phyloP scores from a whole-genome alignment of 2,113 vertebrate species.

The Tricholaema leucomelas region DNA sequence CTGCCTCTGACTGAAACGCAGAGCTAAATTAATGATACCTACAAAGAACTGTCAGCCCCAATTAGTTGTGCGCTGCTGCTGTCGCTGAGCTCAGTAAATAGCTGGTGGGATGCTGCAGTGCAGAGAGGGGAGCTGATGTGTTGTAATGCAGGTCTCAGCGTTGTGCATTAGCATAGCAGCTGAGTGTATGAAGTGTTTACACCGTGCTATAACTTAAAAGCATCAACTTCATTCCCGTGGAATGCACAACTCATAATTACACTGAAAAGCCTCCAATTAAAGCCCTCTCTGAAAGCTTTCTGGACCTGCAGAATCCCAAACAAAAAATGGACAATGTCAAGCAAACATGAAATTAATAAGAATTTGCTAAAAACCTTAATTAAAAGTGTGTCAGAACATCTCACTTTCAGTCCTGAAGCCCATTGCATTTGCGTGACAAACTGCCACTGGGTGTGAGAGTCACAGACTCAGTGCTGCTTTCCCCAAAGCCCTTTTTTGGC shows the following conservation, averaged over 20 bases:
- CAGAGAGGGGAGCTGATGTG: neutral
- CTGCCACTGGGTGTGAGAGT: neutral
- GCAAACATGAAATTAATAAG: constrained; percentile 12
- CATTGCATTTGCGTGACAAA: constrained; percentile 7
- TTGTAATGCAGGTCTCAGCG: neutral
- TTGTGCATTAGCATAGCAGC: neutral
- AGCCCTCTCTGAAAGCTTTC: constrained; percentile 1
- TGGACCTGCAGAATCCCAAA: neutral
- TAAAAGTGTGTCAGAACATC: constrained; percentile 38
- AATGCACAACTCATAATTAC: constrained; percentile 36
- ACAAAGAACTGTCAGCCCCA: neutral
- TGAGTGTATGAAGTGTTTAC: neutral
- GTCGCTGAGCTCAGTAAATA: neutral
- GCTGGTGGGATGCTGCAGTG: neutral
- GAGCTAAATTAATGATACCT: constrained; percentile 17
- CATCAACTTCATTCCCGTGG: neutral
- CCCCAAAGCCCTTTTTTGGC: neutral
- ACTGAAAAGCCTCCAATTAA: constrained; percentile 37
- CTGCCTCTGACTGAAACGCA: constrained; percentile 9
- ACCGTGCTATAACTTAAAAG: neutral
- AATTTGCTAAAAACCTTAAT: constrained; percentile 33
- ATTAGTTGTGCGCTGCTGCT: constrained; percentile 2
- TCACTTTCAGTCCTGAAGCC: constrained; percentile 4
- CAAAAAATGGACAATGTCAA: neutral
- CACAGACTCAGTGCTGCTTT: neutral